phyloP scores from a whole-genome alignment of 2,888 invertebrate species.

The Aporophyla nigra region DNA sequence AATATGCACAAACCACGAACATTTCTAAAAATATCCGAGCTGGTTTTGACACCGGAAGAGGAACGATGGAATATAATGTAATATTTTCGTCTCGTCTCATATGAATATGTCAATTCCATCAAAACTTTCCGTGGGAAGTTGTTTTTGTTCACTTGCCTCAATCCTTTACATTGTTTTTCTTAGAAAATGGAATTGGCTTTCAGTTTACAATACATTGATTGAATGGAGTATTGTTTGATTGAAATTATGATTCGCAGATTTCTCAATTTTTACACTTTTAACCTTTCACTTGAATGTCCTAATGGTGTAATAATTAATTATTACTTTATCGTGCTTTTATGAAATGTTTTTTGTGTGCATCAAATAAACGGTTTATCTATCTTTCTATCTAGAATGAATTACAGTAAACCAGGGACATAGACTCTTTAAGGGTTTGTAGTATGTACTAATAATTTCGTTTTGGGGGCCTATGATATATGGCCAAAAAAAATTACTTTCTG shows the following conservation, averaged over 20 bases:
- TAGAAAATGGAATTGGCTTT: background rate
- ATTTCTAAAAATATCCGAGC: conserved; percentile 2
- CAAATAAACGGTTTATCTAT: too few relatives aligned
- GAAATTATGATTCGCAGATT: background rate
- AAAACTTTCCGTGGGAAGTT: background rate
- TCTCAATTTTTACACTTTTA: too few relatives aligned
- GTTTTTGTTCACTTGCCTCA: conserved; percentile 21
- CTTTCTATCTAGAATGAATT: too few relatives aligned
- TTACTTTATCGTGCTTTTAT: too few relatives aligned
- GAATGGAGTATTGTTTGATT: background rate
- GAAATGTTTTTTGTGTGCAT: too few relatives aligned
- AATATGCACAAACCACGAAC: background rate
- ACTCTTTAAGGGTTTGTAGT: too few relatives aligned
- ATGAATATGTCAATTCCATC: conserved; percentile 32
- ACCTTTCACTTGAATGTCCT: too few relatives aligned
- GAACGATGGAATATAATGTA: conserved; percentile 19
- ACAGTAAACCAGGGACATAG: too few relatives aligned
- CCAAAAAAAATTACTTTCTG: background rate
- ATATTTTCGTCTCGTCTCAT: conserved; percentile 13
- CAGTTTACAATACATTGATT: conserved; percentile 3
- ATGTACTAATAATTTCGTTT: background rate
- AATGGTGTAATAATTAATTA: too few relatives aligned
- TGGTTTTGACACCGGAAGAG: background rate
- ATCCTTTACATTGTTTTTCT: conserved; percentile 20
- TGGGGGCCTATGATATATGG: background rate